These are phyloP conservation scores for Nerophis ophidion DNA, from an alignment of 2,113 vertebrate genomes.

Conservation along the genomic window DNA sequence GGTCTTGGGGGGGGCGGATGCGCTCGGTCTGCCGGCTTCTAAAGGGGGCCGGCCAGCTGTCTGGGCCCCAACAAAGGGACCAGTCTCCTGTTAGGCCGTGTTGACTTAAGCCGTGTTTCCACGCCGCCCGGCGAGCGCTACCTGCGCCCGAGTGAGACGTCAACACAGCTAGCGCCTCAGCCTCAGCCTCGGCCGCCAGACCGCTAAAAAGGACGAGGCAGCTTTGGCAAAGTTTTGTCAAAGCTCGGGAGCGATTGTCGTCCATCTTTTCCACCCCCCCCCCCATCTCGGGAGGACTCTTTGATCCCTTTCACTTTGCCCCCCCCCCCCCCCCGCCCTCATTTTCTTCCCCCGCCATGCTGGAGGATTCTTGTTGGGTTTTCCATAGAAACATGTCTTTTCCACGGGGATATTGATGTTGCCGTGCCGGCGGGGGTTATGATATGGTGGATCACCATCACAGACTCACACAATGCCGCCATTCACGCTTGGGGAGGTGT, in stretches of 20 bases:
- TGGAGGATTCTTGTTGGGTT: constrained; percentile 95
- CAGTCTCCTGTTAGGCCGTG: constrained; percentile 77
- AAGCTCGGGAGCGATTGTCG: constrained; percentile 58
- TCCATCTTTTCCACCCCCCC: constrained; percentile 83
- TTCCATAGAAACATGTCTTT: constrained; percentile 99
- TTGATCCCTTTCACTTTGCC: constrained; percentile 87
- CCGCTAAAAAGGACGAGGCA: too few relatives aligned
- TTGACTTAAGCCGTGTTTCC: constrained; percentile 85
- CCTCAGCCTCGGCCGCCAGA: too few relatives aligned
- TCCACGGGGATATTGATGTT: constrained; percentile 98
- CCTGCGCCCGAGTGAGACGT: constrained; percentile 58
- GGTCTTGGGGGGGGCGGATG: constrained; percentile 74
- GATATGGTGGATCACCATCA: constrained; percentile 98
- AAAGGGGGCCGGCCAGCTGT: constrained; percentile 87
- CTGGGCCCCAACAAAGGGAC: constrained; percentile 77
- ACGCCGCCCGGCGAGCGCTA: constrained; percentile 70
- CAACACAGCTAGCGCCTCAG: neutral
- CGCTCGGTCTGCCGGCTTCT: constrained; percentile 78
- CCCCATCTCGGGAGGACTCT: constrained; percentile 78
- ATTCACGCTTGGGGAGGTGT: constrained; percentile 78
- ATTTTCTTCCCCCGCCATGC: constrained; percentile 77
- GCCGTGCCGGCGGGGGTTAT: constrained; percentile 98
- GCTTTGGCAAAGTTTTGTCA: neutral
- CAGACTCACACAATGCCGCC: constrained; percentile 87
- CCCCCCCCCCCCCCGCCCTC: constrained; percentile 19